phyloP scores from a whole-genome alignment of 2,888 invertebrate genomes.

The Arrhopalites spinosus region DNA sequence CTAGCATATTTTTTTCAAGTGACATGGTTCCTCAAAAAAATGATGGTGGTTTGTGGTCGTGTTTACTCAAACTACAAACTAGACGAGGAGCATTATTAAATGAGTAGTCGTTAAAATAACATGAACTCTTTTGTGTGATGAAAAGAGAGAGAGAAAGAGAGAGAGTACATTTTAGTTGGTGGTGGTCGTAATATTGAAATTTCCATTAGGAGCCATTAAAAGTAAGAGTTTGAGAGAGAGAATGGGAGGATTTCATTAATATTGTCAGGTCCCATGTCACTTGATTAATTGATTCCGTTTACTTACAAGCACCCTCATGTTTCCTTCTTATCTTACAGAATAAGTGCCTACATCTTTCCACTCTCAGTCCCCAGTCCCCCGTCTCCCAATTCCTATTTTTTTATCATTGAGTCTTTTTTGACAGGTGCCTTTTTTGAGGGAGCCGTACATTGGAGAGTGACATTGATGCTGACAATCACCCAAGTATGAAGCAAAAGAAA shows the following conservation, averaged over 20 bases:
- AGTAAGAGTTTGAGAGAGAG: neutral
- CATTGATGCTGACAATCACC: neutral
- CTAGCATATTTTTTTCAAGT: too few relatives aligned
- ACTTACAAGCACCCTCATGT: neutral
- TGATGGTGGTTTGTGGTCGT: too few relatives aligned
- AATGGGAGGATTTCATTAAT: neutral
- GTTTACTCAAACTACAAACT: too few relatives aligned
- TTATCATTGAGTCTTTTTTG: neutral
- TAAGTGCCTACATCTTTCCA: neutral
- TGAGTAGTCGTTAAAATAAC: too few relatives aligned
- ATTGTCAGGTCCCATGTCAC: neutral
- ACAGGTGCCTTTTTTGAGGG: neutral
- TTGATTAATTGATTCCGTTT: conserved; percentile 32
- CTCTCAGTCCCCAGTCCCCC: neutral
- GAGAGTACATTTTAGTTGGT: too few relatives aligned
- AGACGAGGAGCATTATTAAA: too few relatives aligned
- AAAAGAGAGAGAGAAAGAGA: too few relatives aligned
- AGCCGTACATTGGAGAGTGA: neutral
- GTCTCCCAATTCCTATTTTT: neutral
- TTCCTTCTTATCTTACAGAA: neutral
- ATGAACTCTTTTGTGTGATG: too few relatives aligned
- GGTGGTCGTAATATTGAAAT: neutral
- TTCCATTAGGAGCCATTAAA: neutral
- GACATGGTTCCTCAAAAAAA: too few relatives aligned
- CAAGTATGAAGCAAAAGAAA: too few relatives aligned